Evolutionary conservation across 2,113 vertebrate species (phyloP), one percentile per base, ranked within the genome.

Genomic region (Seriola aureovittata): DNA sequence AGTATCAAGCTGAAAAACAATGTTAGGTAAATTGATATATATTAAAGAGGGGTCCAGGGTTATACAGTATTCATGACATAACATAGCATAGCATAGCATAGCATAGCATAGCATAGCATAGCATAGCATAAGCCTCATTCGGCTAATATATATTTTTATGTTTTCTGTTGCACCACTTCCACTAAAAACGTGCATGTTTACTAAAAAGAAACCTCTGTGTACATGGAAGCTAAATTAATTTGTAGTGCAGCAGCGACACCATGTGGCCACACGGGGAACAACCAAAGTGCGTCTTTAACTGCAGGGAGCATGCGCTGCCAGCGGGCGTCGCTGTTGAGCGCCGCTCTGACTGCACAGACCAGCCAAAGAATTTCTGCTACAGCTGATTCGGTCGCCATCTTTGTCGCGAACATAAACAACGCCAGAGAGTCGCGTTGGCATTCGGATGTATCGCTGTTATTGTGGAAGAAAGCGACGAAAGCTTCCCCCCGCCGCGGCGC

Each of bases 371-470:
- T 79, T 81, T 83, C 78, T 89, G 81, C 87, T 83, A 14, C 94
- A 94, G 94, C 95, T 95, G 94, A 92, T 89, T 83, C 86, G n/a
- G 92, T 87, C 94, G 95, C 95, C 95, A 96, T 96, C 91, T 96
- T 96, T 91, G 82, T 89, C 78, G 55, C 75, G 89, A 91, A 95
- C 88, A 91, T 95, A 95, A 96, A 96, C 95, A 96, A 88, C 86
- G 85, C 8, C 84, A 66, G 62, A 4, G 67, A 60, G 81, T 69
- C 55, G 78, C 57, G 73, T 74, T 67, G 83, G 57, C 69, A 5
- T 60, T 69, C 44, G 58, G 48, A 62, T 72, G 79, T 8, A 4
- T 42, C 60, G 64, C 75, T 48, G 81, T 32, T 7, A 63, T 71
- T n/a, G 40, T 19, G 9, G 29, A 19, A 48, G 69, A 65, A 78